A percentile compares a stretch with the other conserved stretches of the same genome.
Conservation (phyloP, 2,113 vertebrate species). For the Microtus ochrogaster region DNA sequence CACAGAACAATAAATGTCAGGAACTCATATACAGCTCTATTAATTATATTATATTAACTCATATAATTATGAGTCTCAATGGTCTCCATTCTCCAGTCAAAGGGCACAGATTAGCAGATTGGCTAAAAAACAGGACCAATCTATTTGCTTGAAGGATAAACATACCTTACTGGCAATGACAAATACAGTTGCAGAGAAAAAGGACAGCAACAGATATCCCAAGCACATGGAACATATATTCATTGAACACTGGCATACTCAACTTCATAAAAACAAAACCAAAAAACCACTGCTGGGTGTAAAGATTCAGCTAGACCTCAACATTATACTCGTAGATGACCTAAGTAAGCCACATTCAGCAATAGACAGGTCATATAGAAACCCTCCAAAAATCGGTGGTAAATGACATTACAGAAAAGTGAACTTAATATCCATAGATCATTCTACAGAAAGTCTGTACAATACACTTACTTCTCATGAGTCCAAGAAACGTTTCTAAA, state of each 20-base stretch:
- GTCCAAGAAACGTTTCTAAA: neutral
- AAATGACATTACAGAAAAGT: neutral
- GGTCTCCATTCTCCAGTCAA: neutral
- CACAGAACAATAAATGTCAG: neutral
- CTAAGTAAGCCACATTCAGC: neutral
- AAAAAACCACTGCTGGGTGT: neutral
- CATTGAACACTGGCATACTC: neutral
- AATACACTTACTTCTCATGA: neutral
- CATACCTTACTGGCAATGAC: neutral
- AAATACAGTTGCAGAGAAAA: neutral
- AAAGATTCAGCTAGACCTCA: neutral
- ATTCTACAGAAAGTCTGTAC: neutral
- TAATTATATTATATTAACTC: too few species aligned
- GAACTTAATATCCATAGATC: neutral
- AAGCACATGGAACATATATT: neutral
- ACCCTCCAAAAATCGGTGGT: neutral
- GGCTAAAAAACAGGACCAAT: neutral
- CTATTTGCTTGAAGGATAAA: neutral
- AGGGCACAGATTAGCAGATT: neutral
- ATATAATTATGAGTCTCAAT: neutral
- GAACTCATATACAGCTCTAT: neutral
- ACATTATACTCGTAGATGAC: neutral
- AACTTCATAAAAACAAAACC: neutral
- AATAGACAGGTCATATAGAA: neutral
- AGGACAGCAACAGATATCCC: too few species aligned